Conservation (phyloP, 2,113 vertebrate species). For the Diphyllodes magnificus region DNA sequence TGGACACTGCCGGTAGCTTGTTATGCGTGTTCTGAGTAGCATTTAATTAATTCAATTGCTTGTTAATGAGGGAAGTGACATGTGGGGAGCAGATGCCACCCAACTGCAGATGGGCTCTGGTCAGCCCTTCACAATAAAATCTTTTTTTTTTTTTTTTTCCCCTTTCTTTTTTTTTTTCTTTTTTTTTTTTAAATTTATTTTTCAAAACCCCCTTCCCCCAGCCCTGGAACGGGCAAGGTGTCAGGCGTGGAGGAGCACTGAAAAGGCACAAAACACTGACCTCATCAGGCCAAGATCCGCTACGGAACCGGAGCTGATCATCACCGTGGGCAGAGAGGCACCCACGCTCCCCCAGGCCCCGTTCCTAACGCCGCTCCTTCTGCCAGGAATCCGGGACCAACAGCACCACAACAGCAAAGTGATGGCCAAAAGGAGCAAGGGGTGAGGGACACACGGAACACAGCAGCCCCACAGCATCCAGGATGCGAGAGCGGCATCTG, state of each 20-base stretch:
- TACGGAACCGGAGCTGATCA: slow-evolving; percentile 43
- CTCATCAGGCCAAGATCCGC: slow-evolving; percentile 67
- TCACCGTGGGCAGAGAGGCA: neutral
- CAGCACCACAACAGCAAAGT: slow-evolving; percentile 9
- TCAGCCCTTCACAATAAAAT: slow-evolving; percentile 72
- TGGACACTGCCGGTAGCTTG: slow-evolving; percentile 89
- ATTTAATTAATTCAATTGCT: slow-evolving; percentile 92
- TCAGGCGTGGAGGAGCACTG: slow-evolving; percentile 57
- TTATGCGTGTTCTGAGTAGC: slow-evolving; percentile 88
- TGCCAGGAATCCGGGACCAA: slow-evolving; percentile 33
- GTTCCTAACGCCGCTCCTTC: neutral
- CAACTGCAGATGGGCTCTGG: slow-evolving; percentile 81
- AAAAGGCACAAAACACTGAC: slow-evolving; percentile 74
- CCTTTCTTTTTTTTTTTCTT: neutral
- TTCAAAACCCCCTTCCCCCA: neutral
- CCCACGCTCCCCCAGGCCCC: slow-evolving; percentile 35
- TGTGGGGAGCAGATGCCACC: slow-evolving; percentile 89
- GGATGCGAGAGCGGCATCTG: neutral
- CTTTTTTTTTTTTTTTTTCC: neutral
- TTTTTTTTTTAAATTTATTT: neutral
- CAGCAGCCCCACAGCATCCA: neutral
- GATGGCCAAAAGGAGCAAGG: slow-evolving; percentile 35
- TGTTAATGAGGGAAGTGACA: slow-evolving; percentile 90
- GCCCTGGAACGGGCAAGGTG: slow-evolving; percentile 51
- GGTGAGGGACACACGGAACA: slow-evolving; percentile 1